Evolutionary conservation across 2,797 vertebrate genomes (phyloP).

Genomic region (Protosalanx chinensis): DNA sequence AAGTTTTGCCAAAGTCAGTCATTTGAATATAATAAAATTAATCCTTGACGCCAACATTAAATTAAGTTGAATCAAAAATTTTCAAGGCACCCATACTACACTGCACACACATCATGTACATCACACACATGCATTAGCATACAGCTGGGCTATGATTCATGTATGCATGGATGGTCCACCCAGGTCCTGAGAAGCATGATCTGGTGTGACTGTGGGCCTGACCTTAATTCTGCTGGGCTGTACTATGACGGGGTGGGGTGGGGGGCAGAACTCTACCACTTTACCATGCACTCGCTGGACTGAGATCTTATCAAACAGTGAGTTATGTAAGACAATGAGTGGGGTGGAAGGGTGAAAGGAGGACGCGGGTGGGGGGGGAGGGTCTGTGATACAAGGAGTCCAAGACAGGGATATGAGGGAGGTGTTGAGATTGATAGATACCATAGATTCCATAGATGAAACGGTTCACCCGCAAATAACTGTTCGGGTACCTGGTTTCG

Average conservation of each 20-base stretch:
- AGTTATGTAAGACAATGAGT: slow-evolving; percentile 47
- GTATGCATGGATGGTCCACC: background rate
- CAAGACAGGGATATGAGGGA: background rate
- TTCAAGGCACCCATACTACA: background rate
- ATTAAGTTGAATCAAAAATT: too few species aligned
- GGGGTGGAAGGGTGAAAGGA: too few species aligned
- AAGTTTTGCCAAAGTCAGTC: too few species aligned
- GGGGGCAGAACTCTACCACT: slow-evolving; percentile 30
- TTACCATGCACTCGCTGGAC: slow-evolving; percentile 45
- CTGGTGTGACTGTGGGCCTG: slow-evolving; percentile 11
- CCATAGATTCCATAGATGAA: too few species aligned
- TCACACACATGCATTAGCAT: slow-evolving; percentile 7
- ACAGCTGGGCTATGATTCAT: slow-evolving; percentile 23
- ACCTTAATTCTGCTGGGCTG: slow-evolving; percentile 20
- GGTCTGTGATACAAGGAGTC: background rate
- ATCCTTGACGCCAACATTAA: too few species aligned
- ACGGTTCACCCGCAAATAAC: background rate
- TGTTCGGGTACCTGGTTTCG: background rate
- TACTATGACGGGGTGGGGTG: too few species aligned
- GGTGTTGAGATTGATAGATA: slow-evolving; percentile 4
- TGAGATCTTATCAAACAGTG: slow-evolving; percentile 47
- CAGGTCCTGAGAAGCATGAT: slow-evolving; percentile 17
- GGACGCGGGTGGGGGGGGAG: too few species aligned
- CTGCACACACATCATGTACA: background rate
- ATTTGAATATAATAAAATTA: too few species aligned